Base-by-base conservation (phyloP, 2,888 invertebrate species). In the Ormyrus thymus region DNA sequence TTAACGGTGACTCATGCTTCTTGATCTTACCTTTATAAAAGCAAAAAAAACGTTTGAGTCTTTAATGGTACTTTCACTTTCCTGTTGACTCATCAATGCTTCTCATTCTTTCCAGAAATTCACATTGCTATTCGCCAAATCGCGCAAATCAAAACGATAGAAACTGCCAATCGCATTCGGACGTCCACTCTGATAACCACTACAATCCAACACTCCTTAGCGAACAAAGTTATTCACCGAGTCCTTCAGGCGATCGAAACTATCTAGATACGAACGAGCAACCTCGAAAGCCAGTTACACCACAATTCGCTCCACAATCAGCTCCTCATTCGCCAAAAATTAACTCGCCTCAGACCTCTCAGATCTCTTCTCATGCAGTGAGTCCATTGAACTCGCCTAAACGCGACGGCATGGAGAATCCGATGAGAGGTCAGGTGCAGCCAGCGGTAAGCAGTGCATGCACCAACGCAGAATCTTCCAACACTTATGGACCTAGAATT, bases 381-480 rank as follows among this genome's bases (percentile, higher is more conserved):
- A 45, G 13, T 10, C 11, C 10, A 3, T 64, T 59, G 7, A 68
- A 55, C 11, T 77, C 77, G 7, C 72, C 76, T 9, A 76, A 74
- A 55, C 66, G 59, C 13, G 76, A 69, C 8, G 9, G 71, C 1
- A 64, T 76, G 5, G 84, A 81, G 7, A 86, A 85, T 79, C 87
- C 90, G 64, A 83, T 90, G 29, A 86, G 89, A 29, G 89, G 89
- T 6, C 90, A 89, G 77, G 89, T 90, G n/a, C 89, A 89, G 76
- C 84, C 88, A 8, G 84, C 88, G 5, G 90, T 90, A 13, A 90
- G 86, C 6, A 90, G 88, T 78, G 87, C 87, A 6, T 81, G 84
- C 3, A 86, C 88, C 3, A 76, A 82, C 2, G 15, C 83, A 3
- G 84, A 86, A 9, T 84, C 85, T 45, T n/a, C 82, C 6, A 83